Evolutionary conservation across 2,797 vertebrate species (phyloP).

Genomic region (Delichon dasypus): DNA sequence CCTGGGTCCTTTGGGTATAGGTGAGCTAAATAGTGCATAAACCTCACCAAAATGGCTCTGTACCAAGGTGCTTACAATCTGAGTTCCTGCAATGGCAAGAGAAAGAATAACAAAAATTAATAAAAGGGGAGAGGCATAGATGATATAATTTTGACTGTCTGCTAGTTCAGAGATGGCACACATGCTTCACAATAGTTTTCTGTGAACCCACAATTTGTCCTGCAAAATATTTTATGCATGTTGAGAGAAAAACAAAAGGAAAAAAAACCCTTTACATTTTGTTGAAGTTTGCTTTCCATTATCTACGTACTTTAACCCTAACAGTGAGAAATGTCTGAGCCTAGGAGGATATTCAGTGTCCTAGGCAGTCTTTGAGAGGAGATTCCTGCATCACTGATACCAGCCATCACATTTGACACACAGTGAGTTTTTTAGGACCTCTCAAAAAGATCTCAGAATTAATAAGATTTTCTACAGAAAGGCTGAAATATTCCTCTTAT

Average conservation of each 20-base stretch:
- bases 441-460: not conserved
- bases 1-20: not conserved
- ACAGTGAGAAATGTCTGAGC: not conserved
- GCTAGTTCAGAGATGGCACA: not conserved
- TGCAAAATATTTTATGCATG: not conserved
- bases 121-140: not conserved
- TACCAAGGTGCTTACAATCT: not conserved
- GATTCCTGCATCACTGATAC: not conserved
- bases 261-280: fast-evolving
- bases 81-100: not conserved
- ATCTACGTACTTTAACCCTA: not conserved
- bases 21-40: not conserved
- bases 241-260: fast-evolving
- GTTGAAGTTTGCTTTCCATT: not conserved
- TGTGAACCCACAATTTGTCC: not conserved
- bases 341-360: not conserved
- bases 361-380: not conserved
- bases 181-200: not conserved
- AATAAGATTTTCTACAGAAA: not conserved
- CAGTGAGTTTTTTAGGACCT: not conserved
- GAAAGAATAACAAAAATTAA: not conserved
- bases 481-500: not conserved
- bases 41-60: not conserved
- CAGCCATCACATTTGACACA: not conserved
- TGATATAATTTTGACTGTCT: not conserved